Conservation (phyloP, 2,797 vertebrate species). For the Urophycis tenuis region DNA sequence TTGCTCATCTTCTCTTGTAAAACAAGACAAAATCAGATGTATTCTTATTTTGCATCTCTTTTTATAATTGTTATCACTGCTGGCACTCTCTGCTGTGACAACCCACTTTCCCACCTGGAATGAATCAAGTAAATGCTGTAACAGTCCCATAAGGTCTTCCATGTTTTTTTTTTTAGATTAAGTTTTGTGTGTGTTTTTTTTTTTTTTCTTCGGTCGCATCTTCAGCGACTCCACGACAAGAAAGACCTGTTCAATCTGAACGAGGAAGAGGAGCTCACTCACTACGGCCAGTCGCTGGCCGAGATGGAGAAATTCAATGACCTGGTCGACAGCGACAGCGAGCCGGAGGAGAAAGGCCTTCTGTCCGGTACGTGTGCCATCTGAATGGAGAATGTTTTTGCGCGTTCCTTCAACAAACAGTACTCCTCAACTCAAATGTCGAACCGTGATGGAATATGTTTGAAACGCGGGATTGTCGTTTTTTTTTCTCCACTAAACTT, state of each 20-base stretch:
- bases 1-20: neutral
- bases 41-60: neutral
- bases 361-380: slow-evolving; percentile 77
- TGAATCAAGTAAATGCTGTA: neutral
- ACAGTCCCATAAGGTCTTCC: neutral
- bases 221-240: slow-evolving; percentile 79
- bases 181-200: neutral
- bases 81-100: neutral
- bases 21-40: neutral
- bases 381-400: neutral
- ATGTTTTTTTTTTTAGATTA: neutral
- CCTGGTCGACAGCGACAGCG: slow-evolving; percentile 81
- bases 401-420: neutral
- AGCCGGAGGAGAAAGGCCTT: slow-evolving; percentile 79
- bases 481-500: neutral
- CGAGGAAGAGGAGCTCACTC: slow-evolving; percentile 94
- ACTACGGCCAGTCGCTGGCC: slow-evolving; percentile 93
- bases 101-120: neutral
- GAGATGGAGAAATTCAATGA: slow-evolving; percentile 90
- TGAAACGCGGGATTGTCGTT: neutral
- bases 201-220: neutral
- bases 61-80: neutral
- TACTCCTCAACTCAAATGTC: neutral
- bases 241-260: slow-evolving; percentile 89
- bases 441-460: too few relatives aligned